Evolutionary conservation across 2,113 vertebrate species (phyloP), one percentile per base, ranked within the genome.

Genomic region (Pomatorhinus ruficollis): DNA sequence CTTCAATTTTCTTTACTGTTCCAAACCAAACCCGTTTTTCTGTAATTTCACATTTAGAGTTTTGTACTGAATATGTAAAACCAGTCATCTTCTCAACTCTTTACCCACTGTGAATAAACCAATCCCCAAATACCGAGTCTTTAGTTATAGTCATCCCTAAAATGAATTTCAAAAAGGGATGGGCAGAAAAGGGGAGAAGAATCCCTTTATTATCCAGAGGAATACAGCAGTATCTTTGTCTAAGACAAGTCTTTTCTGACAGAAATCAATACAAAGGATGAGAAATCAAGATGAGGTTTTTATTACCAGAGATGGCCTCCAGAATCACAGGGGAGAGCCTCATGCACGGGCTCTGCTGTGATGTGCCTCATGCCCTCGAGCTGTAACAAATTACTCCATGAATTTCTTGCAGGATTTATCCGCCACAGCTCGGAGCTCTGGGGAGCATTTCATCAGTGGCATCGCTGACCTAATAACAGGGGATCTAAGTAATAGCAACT

Each of bases 271-370:
- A 84, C 4, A 3, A 89, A 93, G 53, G 80, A 63, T 78, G 76
- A 95, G 95, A 93, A 96, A 92, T 95, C 93, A 92, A 84, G 92
- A 92, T 90, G 90, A 93, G 90, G 44, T 68, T 97, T 95, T 96
- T 93, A 96, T 96, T 81, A 90, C 42, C 56, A 66, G 82, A 85
- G 70, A 94, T 94, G 66, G 95, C 92, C 88, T 81, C 37, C 8
- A 54, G 90, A 88, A 83, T 91, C 81, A 39, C 87, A 54, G 47
- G 60, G 93, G 88, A 93, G 93, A 76, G 76, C 31, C n/a, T 59
- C 30, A 30, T 15, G 13, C 57, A 37, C 44, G 19, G 84, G 71
- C 87, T 81, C 23, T 31, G 90, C 83, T 66, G 27, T 57, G 94
- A 70, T 35, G 56, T 79, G 52, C 59, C 68, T 64, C 22, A 20